These are phyloP conservation scores for Laterallus jamaicensis DNA, from an alignment of 2,113 vertebrate genomes.

Conservation along the genomic window DNA sequence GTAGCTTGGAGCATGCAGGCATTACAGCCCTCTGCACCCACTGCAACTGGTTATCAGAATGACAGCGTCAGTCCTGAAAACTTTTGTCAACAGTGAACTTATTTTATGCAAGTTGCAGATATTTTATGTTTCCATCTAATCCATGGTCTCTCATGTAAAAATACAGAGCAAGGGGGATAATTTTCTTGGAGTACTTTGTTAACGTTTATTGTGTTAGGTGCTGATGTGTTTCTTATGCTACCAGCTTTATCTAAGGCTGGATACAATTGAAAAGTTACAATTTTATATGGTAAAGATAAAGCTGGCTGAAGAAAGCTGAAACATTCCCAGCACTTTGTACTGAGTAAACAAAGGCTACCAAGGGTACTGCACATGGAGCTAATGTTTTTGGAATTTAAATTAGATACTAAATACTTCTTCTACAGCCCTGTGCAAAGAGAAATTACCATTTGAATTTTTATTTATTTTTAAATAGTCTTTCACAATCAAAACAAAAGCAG, in stretches of 20 bases:
- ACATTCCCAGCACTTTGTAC: conserved; percentile 34
- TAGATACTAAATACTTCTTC: not conserved
- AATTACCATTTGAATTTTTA: not conserved
- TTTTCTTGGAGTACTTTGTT: conserved; percentile 13
- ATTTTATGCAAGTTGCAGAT: not conserved
- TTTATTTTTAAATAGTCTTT: conserved; percentile 3
- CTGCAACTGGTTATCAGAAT: not conserved
- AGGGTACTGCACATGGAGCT: not conserved
- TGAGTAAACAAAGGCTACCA: conserved; percentile 65
- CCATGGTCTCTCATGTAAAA: not conserved
- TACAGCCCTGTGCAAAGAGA: not conserved
- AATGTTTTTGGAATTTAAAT: conserved; percentile 26
- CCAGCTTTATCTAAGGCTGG: conserved; percentile 42
- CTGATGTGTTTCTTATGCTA: not conserved
- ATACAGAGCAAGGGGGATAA: not conserved
- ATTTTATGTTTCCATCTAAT: not conserved
- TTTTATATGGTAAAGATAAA: conserved; percentile 37
- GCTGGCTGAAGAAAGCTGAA: not conserved
- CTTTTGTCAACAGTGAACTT: conserved; percentile 61
- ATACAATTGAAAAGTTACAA: conserved; percentile 41
- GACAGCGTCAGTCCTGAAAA: conserved; percentile 38
- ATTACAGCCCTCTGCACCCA: not conserved
- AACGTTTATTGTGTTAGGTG: conserved; percentile 31
- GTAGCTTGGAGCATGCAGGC: conserved; percentile 13
- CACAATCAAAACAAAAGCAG: conserved; percentile 67